Conservation (phyloP, 30 jellyfish, hydroid and myxozoan genomes). For the Chrysaora quinquecirrha region DNA sequence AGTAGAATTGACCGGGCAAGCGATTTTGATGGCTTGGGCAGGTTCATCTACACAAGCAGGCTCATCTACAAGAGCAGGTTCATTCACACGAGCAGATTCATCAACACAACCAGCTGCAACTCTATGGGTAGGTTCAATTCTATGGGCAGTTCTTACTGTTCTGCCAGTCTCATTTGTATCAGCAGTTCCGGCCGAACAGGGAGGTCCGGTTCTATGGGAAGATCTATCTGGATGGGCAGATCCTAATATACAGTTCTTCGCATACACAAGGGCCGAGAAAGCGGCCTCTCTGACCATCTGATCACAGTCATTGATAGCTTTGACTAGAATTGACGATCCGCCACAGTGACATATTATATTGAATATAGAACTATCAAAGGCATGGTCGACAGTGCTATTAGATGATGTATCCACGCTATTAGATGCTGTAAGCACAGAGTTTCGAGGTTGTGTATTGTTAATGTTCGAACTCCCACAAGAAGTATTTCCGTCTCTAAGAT, state of each 20-base stretch:
- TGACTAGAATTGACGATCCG: constrained; percentile 40
- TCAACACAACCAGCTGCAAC: too few relatives aligned
- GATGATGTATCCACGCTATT: neutral
- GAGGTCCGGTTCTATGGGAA: too few relatives aligned
- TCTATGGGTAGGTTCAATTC: too few relatives aligned
- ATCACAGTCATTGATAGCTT: constrained; percentile 53
- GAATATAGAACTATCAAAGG: neutral
- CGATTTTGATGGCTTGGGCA: too few relatives aligned
- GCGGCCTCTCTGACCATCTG: constrained; percentile 49
- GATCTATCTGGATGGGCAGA: too few relatives aligned
- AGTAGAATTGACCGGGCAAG: neutral
- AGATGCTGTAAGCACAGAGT: neutral
- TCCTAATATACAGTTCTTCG: neutral
- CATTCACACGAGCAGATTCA: too few relatives aligned
- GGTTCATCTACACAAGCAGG: too few relatives aligned
- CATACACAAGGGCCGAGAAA: neutral
- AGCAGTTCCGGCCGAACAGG: too few relatives aligned
- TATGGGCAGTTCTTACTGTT: too few relatives aligned
- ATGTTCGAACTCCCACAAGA: too few relatives aligned
- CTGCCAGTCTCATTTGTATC: too few relatives aligned
- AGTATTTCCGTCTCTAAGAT: neutral
- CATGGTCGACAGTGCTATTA: neutral
- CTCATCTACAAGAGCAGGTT: too few relatives aligned
- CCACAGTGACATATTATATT: neutral
- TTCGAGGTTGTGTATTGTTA: neutral